Conservation (phyloP, 1,140 invertebrate species). For the Heliothis virescens region DNA sequence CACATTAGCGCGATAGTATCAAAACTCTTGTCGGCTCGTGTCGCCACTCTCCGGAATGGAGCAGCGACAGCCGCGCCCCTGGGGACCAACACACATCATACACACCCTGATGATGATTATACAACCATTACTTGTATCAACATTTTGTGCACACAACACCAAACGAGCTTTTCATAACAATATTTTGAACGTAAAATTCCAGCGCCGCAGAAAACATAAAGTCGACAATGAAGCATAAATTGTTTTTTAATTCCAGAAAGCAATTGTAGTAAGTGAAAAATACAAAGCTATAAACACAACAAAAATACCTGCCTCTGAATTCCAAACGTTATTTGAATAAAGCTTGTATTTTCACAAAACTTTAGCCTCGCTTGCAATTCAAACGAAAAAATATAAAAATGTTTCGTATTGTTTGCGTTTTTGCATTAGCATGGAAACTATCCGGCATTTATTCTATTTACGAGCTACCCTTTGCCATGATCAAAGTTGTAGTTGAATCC, state of each 20-base stretch:
- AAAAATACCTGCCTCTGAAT: constrained; percentile 33
- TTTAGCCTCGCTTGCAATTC: constrained; percentile 37
- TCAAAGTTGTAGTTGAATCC: constrained; percentile 60
- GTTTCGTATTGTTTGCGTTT: constrained; percentile 46
- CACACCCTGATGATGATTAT: constrained; percentile 37
- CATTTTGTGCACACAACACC: constrained; percentile 26
- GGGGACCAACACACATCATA: constrained; percentile 35
- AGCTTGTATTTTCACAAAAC: constrained; percentile 21
- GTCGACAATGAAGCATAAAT: constrained; percentile 19
- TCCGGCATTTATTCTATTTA: constrained; percentile 49
- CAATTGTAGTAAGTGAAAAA: constrained; percentile 39
- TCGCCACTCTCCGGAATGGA: constrained; percentile 62
- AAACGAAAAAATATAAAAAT: constrained; percentile 28
- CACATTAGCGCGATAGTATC: constrained; percentile 74
- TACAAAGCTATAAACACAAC: constrained; percentile 37
- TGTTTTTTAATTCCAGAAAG: constrained; percentile 15
- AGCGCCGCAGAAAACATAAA: background rate
- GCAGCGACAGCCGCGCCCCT: constrained; percentile 52
- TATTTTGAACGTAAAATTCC: background rate
- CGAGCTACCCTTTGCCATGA: constrained; percentile 46
- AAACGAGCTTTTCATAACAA: constrained; percentile 19
- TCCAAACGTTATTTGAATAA: constrained; percentile 36
- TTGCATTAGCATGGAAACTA: constrained; percentile 39
- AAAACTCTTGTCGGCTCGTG: constrained; percentile 66
- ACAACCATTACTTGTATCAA: constrained; percentile 47